Conservation (phyloP, 2,113 vertebrate genomes). For the Acanthisitta chloris region DNA sequence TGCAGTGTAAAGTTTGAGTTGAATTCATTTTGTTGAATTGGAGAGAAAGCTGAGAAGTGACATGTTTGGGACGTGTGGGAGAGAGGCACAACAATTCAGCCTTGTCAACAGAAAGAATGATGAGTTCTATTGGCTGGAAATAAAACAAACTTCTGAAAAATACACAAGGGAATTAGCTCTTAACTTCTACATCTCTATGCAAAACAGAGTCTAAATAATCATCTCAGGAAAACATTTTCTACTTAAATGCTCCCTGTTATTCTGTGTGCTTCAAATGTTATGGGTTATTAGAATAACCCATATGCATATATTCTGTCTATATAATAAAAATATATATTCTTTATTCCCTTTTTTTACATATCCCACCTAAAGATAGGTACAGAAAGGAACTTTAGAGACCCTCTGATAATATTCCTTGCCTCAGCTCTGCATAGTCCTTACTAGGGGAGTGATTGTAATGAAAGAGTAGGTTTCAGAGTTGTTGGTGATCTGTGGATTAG, state of each 20-base stretch:
- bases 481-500: not conserved
- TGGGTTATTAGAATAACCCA: not conserved
- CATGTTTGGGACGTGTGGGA: not conserved
- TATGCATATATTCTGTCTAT: no score
- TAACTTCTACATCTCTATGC: not conserved
- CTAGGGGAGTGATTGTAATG: not conserved
- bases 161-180: not conserved
- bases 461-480: not conserved
- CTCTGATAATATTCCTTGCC: not conserved
- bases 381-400: not conserved
- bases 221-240: not conserved
- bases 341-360: not conserved
- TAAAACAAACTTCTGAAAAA: not conserved
- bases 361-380: not conserved
- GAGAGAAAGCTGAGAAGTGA: not conserved
- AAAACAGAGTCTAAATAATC: not conserved
- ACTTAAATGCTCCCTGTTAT: not conserved
- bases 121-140: not conserved
- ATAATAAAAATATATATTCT: not conserved
- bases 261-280: not conserved
- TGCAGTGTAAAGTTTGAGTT: not conserved
- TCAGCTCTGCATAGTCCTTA: not conserved
- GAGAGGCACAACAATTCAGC: not conserved
- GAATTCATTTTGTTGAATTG: not conserved
- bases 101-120: not conserved